Conservation (phyloP, 2,113 vertebrate genomes). For the Protobothrops mucrosquamatus region DNA sequence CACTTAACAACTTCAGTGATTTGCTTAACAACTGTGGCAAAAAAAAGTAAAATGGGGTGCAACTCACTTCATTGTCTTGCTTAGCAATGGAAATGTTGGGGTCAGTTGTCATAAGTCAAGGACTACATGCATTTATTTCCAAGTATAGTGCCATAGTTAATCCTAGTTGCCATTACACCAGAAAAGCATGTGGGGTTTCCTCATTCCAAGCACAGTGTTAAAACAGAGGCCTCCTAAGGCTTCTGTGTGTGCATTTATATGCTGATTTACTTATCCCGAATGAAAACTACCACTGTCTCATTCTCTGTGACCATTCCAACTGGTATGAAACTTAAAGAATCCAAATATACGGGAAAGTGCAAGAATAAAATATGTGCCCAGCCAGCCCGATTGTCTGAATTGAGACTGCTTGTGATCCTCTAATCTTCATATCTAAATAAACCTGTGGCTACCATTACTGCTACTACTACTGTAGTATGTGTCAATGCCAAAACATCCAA, state of each 20-base stretch:
- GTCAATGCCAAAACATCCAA: no score
- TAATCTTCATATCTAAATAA: neutral
- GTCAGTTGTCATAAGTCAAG: neutral
- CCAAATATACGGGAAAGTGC: neutral
- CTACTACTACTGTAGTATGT: no score
- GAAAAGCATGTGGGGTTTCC: neutral
- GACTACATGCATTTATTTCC: neutral
- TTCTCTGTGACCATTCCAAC: neutral
- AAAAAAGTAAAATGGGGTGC: neutral
- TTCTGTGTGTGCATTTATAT: neutral
- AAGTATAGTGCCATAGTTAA: neutral
- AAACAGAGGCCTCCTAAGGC: neutral
- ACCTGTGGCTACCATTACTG: neutral
- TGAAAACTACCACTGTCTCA: neutral
- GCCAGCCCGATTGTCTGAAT: neutral
- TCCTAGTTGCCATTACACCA: neutral
- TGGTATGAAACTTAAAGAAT: neutral
- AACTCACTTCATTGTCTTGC: neutral
- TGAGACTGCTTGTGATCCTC: neutral
- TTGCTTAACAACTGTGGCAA: neutral
- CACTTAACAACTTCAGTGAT: neutral
- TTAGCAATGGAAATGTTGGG: neutral
- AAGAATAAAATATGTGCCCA: neutral
- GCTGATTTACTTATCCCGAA: neutral
- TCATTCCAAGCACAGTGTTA: neutral